Base-by-base conservation (phyloP, 2,113 vertebrate genomes). In the Bos javanicus region DNA sequence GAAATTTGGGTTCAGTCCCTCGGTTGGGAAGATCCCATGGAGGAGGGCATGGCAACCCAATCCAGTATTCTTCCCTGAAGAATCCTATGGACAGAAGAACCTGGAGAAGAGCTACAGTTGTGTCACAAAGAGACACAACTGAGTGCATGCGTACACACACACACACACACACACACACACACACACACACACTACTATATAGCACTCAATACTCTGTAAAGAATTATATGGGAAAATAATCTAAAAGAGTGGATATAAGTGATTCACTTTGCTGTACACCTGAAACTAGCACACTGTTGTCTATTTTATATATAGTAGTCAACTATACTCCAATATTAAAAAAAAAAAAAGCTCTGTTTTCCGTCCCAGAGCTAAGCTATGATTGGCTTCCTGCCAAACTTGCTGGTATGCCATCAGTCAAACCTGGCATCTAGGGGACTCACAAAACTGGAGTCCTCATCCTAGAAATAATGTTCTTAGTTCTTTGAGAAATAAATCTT, bases 391-490 rank as follows among this genome's bases (percentile, higher is more conserved):
- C 36, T 96, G 88, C 7, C 54, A 87, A 93, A 4, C 26, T 86
- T 88, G 60, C 46, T 88, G 46, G 14, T 80, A 13, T 90, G 52
- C 3, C 78, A 71, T 83, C 23, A 84, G 28, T 28, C 46, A 97
- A 95, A 74, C 5, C 25, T 23, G 2, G 12, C 88, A 85, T 50
- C 62, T 96, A 36, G 7, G 39, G n/a, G 96, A 64, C 12, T 14
- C 46, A 90, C 36, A 94, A 94, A 92, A 94, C 46, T 56, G 3
- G 87, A 94, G 28, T 6, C 64, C 25, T 93, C 36, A 15, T 90
- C 43, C 89, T 25, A 84, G 62, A 95, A 97, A 97, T 95, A 95
- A 80, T 60, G 39, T 48, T 71, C 56, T 95, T 67, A 97, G 10
- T 50, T 83, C 26, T 97, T 92, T 90, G 59, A 84, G n/a, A 54